Conservation (phyloP, 1,140 invertebrate genomes). For the Sinella curviseta region DNA sequence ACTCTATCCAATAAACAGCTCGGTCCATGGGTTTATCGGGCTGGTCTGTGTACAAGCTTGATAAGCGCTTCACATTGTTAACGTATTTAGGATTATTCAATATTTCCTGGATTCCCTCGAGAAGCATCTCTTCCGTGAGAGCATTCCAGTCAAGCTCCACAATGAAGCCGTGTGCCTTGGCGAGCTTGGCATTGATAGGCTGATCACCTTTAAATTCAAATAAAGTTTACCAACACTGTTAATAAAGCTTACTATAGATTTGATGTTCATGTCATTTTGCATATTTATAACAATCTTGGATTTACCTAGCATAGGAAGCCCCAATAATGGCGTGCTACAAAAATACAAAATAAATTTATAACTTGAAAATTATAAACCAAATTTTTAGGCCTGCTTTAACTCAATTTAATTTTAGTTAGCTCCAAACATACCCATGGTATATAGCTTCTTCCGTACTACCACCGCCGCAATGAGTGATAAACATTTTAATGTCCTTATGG, state of each 20-base stretch:
- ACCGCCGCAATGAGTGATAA: conserved; percentile 16
- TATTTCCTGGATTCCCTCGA: background rate
- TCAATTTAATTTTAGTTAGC: background rate
- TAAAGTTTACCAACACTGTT: no score
- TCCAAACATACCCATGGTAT: background rate
- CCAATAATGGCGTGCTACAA: background rate
- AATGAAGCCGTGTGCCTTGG: conserved; percentile 54
- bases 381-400: background rate
- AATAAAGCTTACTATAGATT: no score
- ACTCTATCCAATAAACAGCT: conserved; percentile 50
- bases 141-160: conserved; percentile 52
- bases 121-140: conserved; percentile 53
- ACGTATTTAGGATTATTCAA: conserved; percentile 3
- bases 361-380: conserved; percentile 1
- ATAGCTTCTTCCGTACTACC: conserved; percentile 29
- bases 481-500: conserved; percentile 17
- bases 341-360: no score
- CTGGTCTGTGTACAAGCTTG: conserved; percentile 43
- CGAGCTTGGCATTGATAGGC: conserved; percentile 50
- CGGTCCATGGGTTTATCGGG: conserved; percentile 44
- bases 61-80: conserved; percentile 39
- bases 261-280: background rate
- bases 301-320: background rate
- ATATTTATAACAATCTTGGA: no score
- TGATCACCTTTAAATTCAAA: no score